Base-by-base conservation (phyloP, 2,888 invertebrate species). In the Stenchaetothrips biformis region DNA sequence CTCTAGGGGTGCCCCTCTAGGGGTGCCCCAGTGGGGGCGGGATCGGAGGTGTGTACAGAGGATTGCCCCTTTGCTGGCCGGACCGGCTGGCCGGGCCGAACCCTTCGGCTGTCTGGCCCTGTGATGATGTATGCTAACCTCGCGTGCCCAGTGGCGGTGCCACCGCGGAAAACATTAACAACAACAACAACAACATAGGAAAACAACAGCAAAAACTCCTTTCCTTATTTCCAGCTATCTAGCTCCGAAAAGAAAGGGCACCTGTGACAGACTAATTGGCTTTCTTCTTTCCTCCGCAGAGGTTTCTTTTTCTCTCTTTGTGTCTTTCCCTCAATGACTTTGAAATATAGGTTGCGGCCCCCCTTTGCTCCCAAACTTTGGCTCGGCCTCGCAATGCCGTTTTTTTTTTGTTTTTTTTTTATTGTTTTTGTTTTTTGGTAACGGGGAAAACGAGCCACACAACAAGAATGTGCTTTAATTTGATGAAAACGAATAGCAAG, bases 121-220 rank as follows among this genome's bases (percentile, higher is more conserved):
- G 25, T 74, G 67, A 74, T 74, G 67, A 74, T 74, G 67, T 74
- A 74, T 74, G 67, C 25, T 74, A 74, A 74, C 67, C 25, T 74
- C 67, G 67, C 67, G 67, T 74, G 67, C 25, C 11, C 67, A 25
- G 9, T 74, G 67, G 67, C 8, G 1, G 37, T 37, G 37, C 37
- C 37, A 37, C 37, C 37, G 37, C 37, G 37, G 37, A 1, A 37
- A 37, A 37, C 37, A 37, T 37, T 37, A 37, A 37, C 37, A 37
- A 37, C 37, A 37, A 37, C 37, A 37, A 37, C 37, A 37, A 37
- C 37, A n/a, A n/a, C n/a, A n/a, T n/a, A 37, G 37, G 37, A 37
- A 37, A 37, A 37, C 37, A 37, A 37, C 37, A 37, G 37, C 37
- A 37, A 37, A 37, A 37, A 37, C 37, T 37, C 37, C 37, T 37